Evolutionary conservation across 2,797 vertebrate genomes (phyloP).

Genomic region (Hydrolagus colliei): DNA sequence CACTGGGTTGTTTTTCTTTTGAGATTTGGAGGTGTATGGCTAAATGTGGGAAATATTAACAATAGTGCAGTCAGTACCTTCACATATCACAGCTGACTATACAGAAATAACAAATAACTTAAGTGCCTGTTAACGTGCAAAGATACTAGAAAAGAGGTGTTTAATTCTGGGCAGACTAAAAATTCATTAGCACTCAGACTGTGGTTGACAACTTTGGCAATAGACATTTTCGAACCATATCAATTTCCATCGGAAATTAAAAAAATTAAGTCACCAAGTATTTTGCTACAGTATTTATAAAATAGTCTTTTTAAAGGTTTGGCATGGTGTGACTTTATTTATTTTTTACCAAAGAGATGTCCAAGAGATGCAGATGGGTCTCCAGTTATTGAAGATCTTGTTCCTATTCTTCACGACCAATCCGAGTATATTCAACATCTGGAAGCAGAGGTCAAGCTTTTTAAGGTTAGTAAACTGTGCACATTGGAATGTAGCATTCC

Average conservation of each 20-base stretch:
- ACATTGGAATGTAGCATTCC: too few species aligned
- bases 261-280: not conserved
- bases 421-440: conserved; percentile 86
- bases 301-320: not conserved
- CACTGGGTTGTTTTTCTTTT: too few species aligned
- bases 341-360: conserved; percentile 46
- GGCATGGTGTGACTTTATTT: not conserved
- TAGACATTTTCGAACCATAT: not conserved
- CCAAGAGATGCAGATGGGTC: conserved; percentile 47
- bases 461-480: conserved; percentile 63
- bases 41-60: too few species aligned
- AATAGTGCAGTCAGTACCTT: too few species aligned
- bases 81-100: too few species aligned
- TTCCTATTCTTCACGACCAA: conserved; percentile 76
- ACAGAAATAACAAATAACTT: too few species aligned
- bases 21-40: too few species aligned
- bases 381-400: conserved; percentile 61
- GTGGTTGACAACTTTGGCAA: not conserved
- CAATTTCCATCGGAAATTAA: not conserved
- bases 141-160: not conserved
- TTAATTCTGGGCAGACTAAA: not conserved
- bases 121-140: too few species aligned
- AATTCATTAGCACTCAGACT: not conserved
- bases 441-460: conserved; percentile 87
- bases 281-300: not conserved